Percentiles rank a stretch among this genome's conserved stretches.
Conservation (phyloP, 2,888 invertebrate species). For the Rotaria macrura region DNA sequence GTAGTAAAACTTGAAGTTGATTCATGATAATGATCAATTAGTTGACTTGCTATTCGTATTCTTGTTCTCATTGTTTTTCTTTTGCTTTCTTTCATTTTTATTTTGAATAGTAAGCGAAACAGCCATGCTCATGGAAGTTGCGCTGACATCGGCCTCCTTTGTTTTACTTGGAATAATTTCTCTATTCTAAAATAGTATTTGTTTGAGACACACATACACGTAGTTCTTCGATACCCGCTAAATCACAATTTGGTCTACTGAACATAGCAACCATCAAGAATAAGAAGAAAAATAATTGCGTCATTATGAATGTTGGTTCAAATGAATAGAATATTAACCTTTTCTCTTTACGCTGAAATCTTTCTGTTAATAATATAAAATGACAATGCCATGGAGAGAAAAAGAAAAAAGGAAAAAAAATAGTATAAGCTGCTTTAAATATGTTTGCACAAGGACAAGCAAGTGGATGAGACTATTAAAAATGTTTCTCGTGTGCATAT, state of each 20-base stretch:
- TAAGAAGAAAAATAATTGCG: not conserved
- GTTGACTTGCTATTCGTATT: not conserved
- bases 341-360: not conserved
- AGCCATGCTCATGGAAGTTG: not conserved
- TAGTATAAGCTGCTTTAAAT: too few species aligned
- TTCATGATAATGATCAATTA: conserved; percentile 39
- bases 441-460: too few species aligned
- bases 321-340: too few species aligned
- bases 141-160: conserved; percentile 49
- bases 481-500: too few species aligned
- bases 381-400: too few species aligned
- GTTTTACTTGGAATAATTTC: conserved; percentile 35
- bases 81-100: not conserved
- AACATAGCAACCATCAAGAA: not conserved
- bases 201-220: conserved; percentile 16
- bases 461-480: too few species aligned
- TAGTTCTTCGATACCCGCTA: too few species aligned
- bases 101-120: not conserved
- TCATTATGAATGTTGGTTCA: too few species aligned
- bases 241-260: too few species aligned
- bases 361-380: not conserved
- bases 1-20: conserved; percentile 47
- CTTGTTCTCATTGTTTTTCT: not conserved
- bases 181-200: conserved; percentile 39
- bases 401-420: too few species aligned